Percentiles rank a stretch among this genome's conserved stretches.
Evolutionary conservation across 2,888 invertebrate genomes (phyloP).

Genomic region (Salpingus planirostris): DNA sequence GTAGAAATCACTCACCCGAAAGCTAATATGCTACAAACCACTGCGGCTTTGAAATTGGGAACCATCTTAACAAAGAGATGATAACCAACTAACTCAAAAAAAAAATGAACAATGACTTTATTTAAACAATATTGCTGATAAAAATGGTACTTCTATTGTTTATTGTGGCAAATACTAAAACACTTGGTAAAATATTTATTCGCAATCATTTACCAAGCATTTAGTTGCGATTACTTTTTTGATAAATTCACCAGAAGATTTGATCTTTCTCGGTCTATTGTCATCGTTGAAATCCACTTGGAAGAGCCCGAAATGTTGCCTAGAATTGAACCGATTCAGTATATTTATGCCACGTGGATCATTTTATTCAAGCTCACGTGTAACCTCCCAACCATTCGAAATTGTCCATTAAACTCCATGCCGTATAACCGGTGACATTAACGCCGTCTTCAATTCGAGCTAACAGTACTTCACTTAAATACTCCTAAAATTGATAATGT

Average conservation of each 20-base stretch:
- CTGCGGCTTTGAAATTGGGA: too few species aligned
- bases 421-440: conserved; percentile 39
- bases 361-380: conserved; percentile 31
- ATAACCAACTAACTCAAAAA: too few species aligned
- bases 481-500: too few species aligned
- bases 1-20: too few species aligned
- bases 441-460: conserved; percentile 35
- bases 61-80: too few species aligned
- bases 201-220: conserved; percentile 7
- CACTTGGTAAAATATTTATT: too few species aligned
- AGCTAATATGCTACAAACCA: too few species aligned
- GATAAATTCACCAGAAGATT: conserved; percentile 7
- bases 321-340: conserved; percentile 2
- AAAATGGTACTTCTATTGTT: too few species aligned
- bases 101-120: too few species aligned
- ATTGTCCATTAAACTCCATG: conserved; percentile 31
- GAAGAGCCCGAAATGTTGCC: conserved; percentile 10
- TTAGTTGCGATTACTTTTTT: conserved; percentile 7
- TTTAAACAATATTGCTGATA: too few species aligned
- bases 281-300: conserved; percentile 8
- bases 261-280: conserved; percentile 9
- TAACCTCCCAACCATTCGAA: conserved; percentile 43
- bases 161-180: too few species aligned
- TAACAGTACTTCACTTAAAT: conserved; percentile 41
- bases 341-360: not conserved